Conservation (phyloP, 2,888 invertebrate genomes). For the Drosophila tanythrix region DNA sequence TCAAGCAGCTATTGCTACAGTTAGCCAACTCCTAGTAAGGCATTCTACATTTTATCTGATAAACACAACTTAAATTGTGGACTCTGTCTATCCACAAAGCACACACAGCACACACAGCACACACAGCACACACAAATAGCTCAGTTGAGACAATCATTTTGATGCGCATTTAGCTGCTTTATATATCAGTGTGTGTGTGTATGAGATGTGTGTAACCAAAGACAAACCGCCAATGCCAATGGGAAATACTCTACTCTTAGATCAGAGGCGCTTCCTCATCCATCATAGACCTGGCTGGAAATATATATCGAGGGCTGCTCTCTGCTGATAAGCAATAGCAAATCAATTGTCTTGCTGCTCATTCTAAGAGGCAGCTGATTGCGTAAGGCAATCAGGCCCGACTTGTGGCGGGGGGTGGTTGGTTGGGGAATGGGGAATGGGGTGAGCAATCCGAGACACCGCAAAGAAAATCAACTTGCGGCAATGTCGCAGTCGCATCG, state of each 20-base stretch:
- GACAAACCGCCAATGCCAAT: slow-evolving; percentile 68
- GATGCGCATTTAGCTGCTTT: slow-evolving; percentile 50
- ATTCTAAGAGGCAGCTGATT: slow-evolving; percentile 14
- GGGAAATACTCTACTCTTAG: not conserved
- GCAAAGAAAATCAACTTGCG: slow-evolving; percentile 40
- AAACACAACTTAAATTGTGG: not conserved
- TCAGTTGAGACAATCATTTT: not conserved
- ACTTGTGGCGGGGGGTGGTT: too few relatives aligned
- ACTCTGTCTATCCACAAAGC: not conserved
- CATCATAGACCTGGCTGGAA: not conserved
- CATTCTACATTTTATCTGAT: not conserved
- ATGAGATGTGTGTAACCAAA: slow-evolving; percentile 42
- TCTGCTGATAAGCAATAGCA: slow-evolving; percentile 8
- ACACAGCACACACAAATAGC: not conserved
- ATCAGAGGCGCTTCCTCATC: slow-evolving; percentile 31
- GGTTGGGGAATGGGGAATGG: not conserved
- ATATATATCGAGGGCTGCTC: not conserved
- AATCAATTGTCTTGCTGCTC: slow-evolving; percentile 6
- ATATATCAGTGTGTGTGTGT: not conserved
- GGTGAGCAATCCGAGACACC: slow-evolving; percentile 26
- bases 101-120: too few relatives aligned
- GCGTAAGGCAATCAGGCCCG: slow-evolving; percentile 11
- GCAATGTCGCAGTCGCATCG: slow-evolving; percentile 24
- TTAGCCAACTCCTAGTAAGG: not conserved
- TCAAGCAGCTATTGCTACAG: not conserved